Base-by-base conservation (phyloP, 2,888 invertebrate species). In the Pheosia gnoma region DNA sequence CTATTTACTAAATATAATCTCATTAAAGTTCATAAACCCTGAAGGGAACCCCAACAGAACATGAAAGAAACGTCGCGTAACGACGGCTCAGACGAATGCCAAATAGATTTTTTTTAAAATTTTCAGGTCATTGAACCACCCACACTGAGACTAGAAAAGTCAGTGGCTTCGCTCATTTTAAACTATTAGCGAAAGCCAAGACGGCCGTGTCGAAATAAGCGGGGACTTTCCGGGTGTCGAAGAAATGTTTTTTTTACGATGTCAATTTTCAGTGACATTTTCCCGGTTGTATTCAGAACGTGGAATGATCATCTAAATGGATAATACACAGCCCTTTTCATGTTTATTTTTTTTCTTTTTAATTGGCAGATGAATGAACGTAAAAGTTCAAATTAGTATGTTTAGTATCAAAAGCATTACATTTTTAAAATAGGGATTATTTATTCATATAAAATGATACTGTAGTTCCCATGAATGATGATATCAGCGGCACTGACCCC, bases 41-140 rank as follows among this genome's bases (percentile, higher is more conserved):
- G n/a, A 43, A 58, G 60, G 45, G 71, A 62, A 69, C 66, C 72
- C 68, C 69, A 76, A 78, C 59, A 0, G 38, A 78, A 81, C 79
- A 79, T 84, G 76, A 83, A 84, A 84, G 81, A 75, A 77, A 78
- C 72, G 73, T 76, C 78, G 72, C 73, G 80, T 80, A 75, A 75
- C 75, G 61, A 62, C 71, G 67, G 63, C 66, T 63, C 73, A 74
- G 72, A 73, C 79, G 72, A 81, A 75, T 83, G 84, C 85, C 85
- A 86, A 84, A 79, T 79, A 71, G 73, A 79, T 84, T 75, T 79
- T 75, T 79, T 77, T 53, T 77, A 74, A 72, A 72, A 73, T 74
- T 79, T 78, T 67, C 72, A 78, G 79, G 78, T 79, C 84, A 70
- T 58, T 74, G 81, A 84, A 72, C 80, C 62, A 70, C 54, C 59